Base-by-base conservation (phyloP, 2,113 vertebrate species). In the Puntigrus tetrazona region DNA sequence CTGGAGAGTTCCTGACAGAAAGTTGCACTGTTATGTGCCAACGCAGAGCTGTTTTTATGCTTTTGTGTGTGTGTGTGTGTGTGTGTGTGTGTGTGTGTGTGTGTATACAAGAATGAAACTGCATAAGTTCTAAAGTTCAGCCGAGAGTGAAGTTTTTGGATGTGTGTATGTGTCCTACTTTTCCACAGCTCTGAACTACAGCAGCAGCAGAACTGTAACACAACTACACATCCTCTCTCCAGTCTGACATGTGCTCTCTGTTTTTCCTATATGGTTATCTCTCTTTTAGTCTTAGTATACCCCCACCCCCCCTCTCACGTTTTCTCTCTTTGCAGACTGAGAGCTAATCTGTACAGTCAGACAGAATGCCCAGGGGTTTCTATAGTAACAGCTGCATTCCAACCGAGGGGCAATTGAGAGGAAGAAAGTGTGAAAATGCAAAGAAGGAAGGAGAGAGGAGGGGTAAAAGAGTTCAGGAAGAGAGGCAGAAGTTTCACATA, bases 21-120 rank as follows among this genome's bases (percentile, higher is more conserved):
- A 87, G 87, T 92, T 91, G 85, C 88, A 88, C 85, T 52, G 70
- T 89, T 86, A 86, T 93, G 92, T 88, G 91, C 90, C 90, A 85
- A 76, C 76, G 38, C 29, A 29, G 29, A 52, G 81, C 52, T 50
- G 65, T 70, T n/a, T 69, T 38, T 69, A 10, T 70, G 18, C 7
- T 67, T 65, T 3, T 31, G 9, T 27, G 57, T 38, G 16, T 18
- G 16, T 43, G 31, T 43, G 59, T 50, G 73, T 76, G 55, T 80
- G 65, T 80, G 43, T 79, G 85, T 57, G 69, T n/a, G 31, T 34
- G 31, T 61, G 45, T 70, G 45, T 82, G 83, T 72, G 43, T 55
- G 55, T 27, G 22, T 20, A 41, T 47, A 41, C 55, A 61, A 61
- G 34, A 27, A 78, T 61, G n/a, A 43, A 61, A 41, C n/a, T 61